phyloP scores from a whole-genome alignment of 2,113 vertebrate species.

The Dasyurus viverrinus region DNA sequence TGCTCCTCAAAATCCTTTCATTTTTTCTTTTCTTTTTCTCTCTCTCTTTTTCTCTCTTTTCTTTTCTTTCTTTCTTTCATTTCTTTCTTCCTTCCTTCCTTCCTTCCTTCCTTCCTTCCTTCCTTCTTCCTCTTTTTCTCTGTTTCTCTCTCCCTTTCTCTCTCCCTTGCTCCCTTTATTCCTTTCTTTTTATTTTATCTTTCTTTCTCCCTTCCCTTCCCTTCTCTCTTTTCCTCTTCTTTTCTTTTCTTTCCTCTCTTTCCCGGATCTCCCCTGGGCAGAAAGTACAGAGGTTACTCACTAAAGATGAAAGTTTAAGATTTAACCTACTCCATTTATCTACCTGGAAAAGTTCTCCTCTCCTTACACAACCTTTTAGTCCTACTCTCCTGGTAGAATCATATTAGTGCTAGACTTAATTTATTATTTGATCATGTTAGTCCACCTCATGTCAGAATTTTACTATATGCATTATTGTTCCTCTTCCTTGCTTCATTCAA shows the following conservation, averaged over 20 bases:
- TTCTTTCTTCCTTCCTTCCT: too few species aligned
- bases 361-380: not conserved
- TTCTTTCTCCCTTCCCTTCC: too few species aligned
- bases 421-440: not conserved
- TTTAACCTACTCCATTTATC: not conserved
- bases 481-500: not conserved
- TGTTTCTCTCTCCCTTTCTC: not conserved
- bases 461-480: not conserved
- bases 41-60: fast-evolving
- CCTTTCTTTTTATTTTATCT: not conserved
- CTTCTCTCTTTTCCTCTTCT: not conserved
- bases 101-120: too few species aligned
- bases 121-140: not conserved
- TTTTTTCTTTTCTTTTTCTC: not conserved
- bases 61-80: fast-evolving
- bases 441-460: not conserved
- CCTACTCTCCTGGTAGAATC: not conserved
- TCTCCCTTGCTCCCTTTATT: too few species aligned
- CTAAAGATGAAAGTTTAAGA: not conserved
- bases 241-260: not conserved
- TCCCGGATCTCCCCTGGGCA: not conserved
- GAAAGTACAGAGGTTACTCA: not conserved
- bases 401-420: not conserved
- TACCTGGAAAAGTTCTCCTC: not conserved
- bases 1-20: not conserved